phyloP scores from a whole-genome alignment of 2,797 vertebrate species.

The Margarornis squamiger region DNA sequence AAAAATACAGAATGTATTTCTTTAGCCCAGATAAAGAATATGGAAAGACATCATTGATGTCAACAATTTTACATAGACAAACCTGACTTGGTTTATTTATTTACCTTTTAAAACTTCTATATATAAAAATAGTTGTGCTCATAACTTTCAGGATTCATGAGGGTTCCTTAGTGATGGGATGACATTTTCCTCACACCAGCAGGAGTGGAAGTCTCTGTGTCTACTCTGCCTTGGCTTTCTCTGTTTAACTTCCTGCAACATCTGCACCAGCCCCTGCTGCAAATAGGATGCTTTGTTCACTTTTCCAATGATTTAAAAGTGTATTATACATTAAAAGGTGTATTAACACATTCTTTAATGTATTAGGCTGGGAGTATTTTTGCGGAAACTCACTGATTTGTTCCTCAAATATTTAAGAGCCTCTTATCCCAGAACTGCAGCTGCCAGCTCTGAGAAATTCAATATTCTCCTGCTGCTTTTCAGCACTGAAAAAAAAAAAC shows the following conservation, averaged over 20 bases:
- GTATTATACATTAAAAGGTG: background rate
- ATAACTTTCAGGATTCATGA: slow-evolving; percentile 79
- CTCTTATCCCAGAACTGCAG: background rate
- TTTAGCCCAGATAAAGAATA: slow-evolving; percentile 86
- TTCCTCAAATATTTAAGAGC: background rate
- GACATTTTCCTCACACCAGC: background rate
- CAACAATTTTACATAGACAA: slow-evolving; percentile 94
- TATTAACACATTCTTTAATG: background rate
- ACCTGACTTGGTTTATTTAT: slow-evolving; percentile 88
- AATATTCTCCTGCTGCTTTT: slow-evolving; percentile 36
- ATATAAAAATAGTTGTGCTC: slow-evolving; percentile 83
- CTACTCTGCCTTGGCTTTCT: background rate
- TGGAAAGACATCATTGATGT: slow-evolving; percentile 99
- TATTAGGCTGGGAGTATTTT: background rate
- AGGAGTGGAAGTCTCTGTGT: background rate
- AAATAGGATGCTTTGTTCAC: background rate
- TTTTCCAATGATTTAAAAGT: background rate
- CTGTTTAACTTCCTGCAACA: background rate
- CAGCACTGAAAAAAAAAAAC: slow-evolving; percentile 6
- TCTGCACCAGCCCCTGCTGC: background rate
- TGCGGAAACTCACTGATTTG: background rate
- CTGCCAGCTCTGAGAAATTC: background rate
- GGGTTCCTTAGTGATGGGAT: slow-evolving; percentile 71
- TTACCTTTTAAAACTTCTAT: slow-evolving; percentile 76
- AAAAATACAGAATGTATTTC: slow-evolving; percentile 93